A percentile compares a stretch with the other conserved stretches of the same genome.
These are phyloP conservation scores for Myrmecobius fasciatus DNA, from an alignment of 2,113 vertebrate genomes.

Conservation along the genomic window DNA sequence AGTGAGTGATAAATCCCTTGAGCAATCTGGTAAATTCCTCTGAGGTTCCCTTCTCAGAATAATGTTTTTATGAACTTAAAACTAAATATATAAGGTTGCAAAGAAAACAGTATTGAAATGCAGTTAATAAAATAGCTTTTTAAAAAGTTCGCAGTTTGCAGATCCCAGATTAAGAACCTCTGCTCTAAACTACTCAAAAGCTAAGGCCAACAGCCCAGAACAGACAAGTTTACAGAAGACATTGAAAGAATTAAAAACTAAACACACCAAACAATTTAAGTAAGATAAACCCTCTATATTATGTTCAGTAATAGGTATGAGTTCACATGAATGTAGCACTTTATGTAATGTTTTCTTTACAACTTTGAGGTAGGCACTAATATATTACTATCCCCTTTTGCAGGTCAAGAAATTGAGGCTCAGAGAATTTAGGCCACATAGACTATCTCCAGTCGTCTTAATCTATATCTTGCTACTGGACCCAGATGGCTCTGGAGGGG, in stretches of 20 bases:
- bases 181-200: not conserved
- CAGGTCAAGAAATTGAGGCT: not conserved
- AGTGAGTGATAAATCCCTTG: not conserved
- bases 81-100: not conserved
- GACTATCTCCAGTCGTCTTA: too few relatives aligned
- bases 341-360: not conserved
- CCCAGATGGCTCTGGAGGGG: too few relatives aligned
- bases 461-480: too few relatives aligned
- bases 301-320: not conserved
- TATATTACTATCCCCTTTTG: not conserved
- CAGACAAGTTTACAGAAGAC: not conserved
- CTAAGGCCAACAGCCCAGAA: not conserved
- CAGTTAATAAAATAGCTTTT: not conserved
- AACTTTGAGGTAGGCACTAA: not conserved
- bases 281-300: not conserved
- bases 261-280: not conserved
- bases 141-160: not conserved
- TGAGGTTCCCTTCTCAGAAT: not conserved
- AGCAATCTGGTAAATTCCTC: not conserved
- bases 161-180: not conserved
- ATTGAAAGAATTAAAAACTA: not conserved
- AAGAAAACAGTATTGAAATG: not conserved
- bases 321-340: not conserved
- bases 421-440: not conserved
- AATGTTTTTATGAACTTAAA: not conserved